phyloP scores from a whole-genome alignment of 2,797 vertebrate genomes.

The Cottoperca gobio region DNA sequence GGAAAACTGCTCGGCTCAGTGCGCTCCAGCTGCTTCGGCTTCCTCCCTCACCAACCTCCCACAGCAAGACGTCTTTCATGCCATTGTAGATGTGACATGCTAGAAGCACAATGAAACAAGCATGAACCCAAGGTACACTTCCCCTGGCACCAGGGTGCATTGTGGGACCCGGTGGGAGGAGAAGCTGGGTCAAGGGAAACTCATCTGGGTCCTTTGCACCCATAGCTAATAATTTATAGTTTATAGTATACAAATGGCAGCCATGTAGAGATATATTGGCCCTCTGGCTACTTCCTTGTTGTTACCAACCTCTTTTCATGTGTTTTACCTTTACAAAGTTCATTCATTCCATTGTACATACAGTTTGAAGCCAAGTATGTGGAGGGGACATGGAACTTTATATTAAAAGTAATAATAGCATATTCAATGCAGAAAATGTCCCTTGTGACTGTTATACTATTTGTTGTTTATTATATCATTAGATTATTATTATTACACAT shows the following conservation, averaged over 20 bases:
- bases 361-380: slow-evolving; percentile 22
- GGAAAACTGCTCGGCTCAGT: slow-evolving; percentile 54
- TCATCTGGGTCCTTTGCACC: slow-evolving; percentile 31
- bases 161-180: slow-evolving; percentile 52
- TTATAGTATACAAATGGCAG: slow-evolving; percentile 48
- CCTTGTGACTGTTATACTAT: too few species aligned
- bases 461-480: too few species aligned
- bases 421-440: too few species aligned
- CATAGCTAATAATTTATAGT: slow-evolving; percentile 25
- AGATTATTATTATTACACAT: too few species aligned
- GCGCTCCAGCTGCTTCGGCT: slow-evolving; percentile 64
- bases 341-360: slow-evolving; percentile 29
- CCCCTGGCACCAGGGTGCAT: slow-evolving; percentile 59
- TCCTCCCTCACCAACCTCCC: slow-evolving; percentile 62
- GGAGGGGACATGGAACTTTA: not conserved
- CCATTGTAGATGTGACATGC: slow-evolving; percentile 71
- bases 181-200: slow-evolving; percentile 50
- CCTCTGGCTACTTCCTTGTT: slow-evolving; percentile 5
- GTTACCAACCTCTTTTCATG: not conserved
- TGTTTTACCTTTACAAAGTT: slow-evolving; percentile 12
- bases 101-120: slow-evolving; percentile 73
- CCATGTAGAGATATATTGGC: slow-evolving; percentile 2
- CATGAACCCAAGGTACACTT: slow-evolving; percentile 61
- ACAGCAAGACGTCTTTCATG: slow-evolving; percentile 68
- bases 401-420: too few species aligned